Evolutionary conservation across 2,888 invertebrate species (phyloP).

Genomic region (Athalia circularis): DNA sequence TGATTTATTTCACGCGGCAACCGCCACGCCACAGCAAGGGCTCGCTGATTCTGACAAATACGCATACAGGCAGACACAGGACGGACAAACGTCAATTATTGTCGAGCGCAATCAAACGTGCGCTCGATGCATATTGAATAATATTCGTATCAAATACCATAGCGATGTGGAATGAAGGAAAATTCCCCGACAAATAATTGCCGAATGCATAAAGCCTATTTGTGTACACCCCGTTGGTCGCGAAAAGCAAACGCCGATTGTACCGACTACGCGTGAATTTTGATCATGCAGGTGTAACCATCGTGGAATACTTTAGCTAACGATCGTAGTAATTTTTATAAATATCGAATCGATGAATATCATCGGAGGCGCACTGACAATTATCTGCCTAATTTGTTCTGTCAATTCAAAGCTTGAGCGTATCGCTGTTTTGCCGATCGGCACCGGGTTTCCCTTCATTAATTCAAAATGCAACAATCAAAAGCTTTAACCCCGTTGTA

Average conservation of each 20-base stretch:
- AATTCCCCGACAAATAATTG: conserved; percentile 58
- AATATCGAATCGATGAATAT: background rate
- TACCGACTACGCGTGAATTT: conserved; percentile 2
- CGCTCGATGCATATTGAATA: conserved; percentile 63
- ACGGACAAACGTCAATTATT: conserved; percentile 56
- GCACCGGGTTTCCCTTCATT: too few relatives aligned
- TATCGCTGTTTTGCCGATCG: too few relatives aligned
- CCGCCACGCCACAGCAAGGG: background rate
- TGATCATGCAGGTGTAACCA: background rate
- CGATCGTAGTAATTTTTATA: background rate
- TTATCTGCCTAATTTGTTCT: background rate
- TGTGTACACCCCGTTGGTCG: conserved; percentile 62
- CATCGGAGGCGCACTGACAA: background rate
- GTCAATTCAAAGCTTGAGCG: too few relatives aligned
- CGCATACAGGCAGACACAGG: conserved; percentile 14
- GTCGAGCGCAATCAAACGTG: conserved; percentile 60
- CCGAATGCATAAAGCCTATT: conserved; percentile 67
- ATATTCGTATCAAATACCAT: conserved; percentile 58
- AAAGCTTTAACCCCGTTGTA: too few relatives aligned
- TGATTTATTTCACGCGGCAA: conserved; percentile 39
- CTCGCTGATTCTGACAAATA: background rate
- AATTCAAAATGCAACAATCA: too few relatives aligned
- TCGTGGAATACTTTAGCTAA: conserved; percentile 8
- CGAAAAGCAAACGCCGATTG: conserved; percentile 52
- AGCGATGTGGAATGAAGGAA: conserved; percentile 50